Evolutionary conservation across 2,113 vertebrate genomes (phyloP), one percentile per base, ranked within the genome.

Genomic region (Podiceps cristatus): DNA sequence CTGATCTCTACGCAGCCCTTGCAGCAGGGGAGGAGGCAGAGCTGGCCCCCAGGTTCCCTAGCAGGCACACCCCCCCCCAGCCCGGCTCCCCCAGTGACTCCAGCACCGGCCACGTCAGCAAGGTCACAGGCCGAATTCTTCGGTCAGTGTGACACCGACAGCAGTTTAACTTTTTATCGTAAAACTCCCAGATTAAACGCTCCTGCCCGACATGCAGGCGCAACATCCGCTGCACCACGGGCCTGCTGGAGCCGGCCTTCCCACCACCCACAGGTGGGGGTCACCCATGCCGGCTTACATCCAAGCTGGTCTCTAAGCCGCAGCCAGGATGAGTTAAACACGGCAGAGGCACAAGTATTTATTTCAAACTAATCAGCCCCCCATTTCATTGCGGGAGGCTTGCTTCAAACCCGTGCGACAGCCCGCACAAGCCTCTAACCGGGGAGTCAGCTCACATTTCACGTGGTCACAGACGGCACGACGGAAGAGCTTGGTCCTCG

Each of bases 341-440:
- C 1, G 0, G 52, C 79, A 52, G 49, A 12, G 27, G n/a, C 3
- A 12, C 5, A 25, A 24, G 14, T 7, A 62, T 18, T 20, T 18
- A 3, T 59, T 60, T 60, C 19, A 53, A 35, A 42, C 23, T 18
- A 3, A 40, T 13, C 45, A 67, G 25, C 16, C 40, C 27, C 44
- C 6, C 6, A 0, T 2, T 37, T 22, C 52, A 12, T 6, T 7
- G 18, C 0, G 5, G 3, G 16, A 69, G 8, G 45, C 4, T 31
- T 11, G 15, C 9, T 31, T 24, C 56, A 60, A 52, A 37, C 25
- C 81, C 9, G 0, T 0, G 1, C 3, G 0, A 8, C 35, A 33
- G 10, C 63, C 66, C 11, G 0, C 77, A 28, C 19, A 8, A 56
- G 53, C 28, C 50, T 14, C 62, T 37, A 5, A 0, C 9, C 4